Conservation (phyloP, 53 echinoderm and acorn worm genomes). For the Hippasteria phrygiana region DNA sequence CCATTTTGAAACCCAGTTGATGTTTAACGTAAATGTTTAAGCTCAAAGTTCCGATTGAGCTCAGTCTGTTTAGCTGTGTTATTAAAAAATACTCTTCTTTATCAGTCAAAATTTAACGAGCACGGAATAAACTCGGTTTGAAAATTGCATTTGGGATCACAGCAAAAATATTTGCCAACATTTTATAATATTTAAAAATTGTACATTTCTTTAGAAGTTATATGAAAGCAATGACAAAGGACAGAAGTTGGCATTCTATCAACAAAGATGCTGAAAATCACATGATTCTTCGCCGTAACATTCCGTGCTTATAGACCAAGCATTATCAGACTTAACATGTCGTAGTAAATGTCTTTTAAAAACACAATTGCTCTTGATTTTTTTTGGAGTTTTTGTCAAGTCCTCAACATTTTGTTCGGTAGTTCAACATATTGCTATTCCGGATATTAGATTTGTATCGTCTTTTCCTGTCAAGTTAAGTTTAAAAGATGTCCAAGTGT, state of each 20-base stretch:
- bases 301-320: conserved; percentile 60
- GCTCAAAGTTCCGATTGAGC: conserved; percentile 70
- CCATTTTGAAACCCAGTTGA: conserved; percentile 31
- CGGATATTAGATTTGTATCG: too few relatives aligned
- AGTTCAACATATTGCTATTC: neutral
- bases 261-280: neutral
- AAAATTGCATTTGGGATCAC: conserved; percentile 13
- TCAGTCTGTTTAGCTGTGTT: conserved; percentile 40
- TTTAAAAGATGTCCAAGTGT: too few relatives aligned
- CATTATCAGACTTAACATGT: neutral
- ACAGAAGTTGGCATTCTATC: conserved; percentile 15
- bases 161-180: conserved; percentile 38
- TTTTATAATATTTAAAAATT: conserved; percentile 46
- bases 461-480: too few relatives aligned
- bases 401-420: neutral
- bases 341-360: conserved; percentile 10
- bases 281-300: conserved; percentile 36
- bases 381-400: neutral
- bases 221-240: neutral
- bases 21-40: conserved; percentile 54
- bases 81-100: neutral
- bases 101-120: neutral
- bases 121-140: conserved; percentile 27
- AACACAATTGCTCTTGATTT: neutral
- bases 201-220: conserved; percentile 49